Evolutionary conservation across 2,113 vertebrate genomes (phyloP).

Genomic region (Platysternon megacephalum): DNA sequence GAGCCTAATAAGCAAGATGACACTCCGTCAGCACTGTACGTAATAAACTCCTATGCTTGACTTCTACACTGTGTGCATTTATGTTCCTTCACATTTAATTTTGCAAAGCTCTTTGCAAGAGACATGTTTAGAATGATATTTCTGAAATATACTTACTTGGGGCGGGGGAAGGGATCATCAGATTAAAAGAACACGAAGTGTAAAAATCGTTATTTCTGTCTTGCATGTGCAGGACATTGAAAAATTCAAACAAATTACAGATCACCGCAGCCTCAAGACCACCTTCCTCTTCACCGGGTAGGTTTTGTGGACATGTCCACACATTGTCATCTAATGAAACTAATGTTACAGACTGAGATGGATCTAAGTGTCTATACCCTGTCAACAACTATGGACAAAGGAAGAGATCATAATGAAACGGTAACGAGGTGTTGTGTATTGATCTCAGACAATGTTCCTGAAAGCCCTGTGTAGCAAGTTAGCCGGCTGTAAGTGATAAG

Average conservation of each 20-base stretch:
- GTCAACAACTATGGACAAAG: neutral
- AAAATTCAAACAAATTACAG: neutral
- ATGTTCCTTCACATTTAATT: neutral
- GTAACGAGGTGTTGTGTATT: neutral
- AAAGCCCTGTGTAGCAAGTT: neutral
- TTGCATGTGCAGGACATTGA: neutral
- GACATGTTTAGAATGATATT: neutral
- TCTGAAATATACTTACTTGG: neutral
- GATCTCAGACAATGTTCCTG: neutral
- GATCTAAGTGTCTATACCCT: neutral
- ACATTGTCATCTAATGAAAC: neutral
- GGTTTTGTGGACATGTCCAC: neutral
- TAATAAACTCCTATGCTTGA: no score
- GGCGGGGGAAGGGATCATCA: neutral
- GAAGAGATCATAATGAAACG: neutral
- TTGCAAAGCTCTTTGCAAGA: neutral
- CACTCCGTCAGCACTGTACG: no score
- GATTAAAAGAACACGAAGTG: neutral
- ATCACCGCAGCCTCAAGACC: neutral
- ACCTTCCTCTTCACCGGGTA: neutral
- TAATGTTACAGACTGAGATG: neutral
- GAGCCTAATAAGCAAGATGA: no score
- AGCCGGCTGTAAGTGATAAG: neutral
- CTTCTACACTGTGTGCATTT: no score
- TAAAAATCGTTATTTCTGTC: neutral